Base-by-base conservation (phyloP, 2,113 vertebrate species). In the Bubo scandiacus region DNA sequence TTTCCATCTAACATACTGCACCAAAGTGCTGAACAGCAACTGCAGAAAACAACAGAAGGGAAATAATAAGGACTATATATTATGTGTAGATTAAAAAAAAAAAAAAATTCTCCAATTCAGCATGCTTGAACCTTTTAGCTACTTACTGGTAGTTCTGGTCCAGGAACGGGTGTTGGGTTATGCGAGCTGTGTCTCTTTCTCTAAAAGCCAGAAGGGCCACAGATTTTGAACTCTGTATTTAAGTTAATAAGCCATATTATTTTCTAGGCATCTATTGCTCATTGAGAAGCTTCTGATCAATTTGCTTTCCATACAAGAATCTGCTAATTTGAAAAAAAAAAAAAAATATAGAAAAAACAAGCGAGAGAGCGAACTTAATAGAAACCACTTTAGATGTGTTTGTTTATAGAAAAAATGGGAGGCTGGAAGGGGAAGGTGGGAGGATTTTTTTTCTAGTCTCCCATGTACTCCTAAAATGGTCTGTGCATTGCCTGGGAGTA, bases 401-500 rank as follows among this genome's bases (percentile, higher is more conserved):
- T 96, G 84, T 78, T 91, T 90, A 90, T 6, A 81, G 84, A n/a
- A 92, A 79, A 59, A 92, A 54, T 15, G 7, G 88, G 90, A 68
- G 63, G 45, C 19, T 79, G 40, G 47, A 88, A 45, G 0, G 0
- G 63, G 52, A 10, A 11, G 34, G 70, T 12, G 32, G 73, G 32
- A 57, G n/a, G 65, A 22, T 78, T 95, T 92, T 94, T 93, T 70
- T 26, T 13, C 71, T 34, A 10, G 59, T 95, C 90, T 85, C 94
- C 92, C 88, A 92, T 94, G 32, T 95, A 94, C 96, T 93, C 95
- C 94, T 98, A 96, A 98, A 96, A 97, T 84, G 85, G 91, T 92
- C 92, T 92, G 95, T 95, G 96, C 95, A 91, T 92, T 97, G 96
- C 97, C 96, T 93, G 95, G 96, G 96, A 96, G 97, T 96, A 98